Evolutionary conservation across 2,113 vertebrate genomes (phyloP), one percentile per base, ranked within the genome.

Genomic region (Emydura subglobosa): DNA sequence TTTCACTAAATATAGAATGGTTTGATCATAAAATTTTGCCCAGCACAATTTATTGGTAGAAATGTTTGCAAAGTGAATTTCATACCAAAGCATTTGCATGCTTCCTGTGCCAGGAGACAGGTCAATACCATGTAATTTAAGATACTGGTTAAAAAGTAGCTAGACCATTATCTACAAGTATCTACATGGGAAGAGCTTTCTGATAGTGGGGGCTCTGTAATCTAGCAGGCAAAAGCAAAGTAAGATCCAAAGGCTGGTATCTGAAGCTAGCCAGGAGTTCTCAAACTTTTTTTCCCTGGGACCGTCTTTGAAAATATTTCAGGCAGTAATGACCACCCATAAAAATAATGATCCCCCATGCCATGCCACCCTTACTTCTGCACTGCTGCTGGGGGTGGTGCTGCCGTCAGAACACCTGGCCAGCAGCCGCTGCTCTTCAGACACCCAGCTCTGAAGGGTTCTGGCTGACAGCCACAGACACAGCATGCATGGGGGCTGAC

Each of bases 51-150:
- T 68, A 68, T 16, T n/a, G 31, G 25, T 47, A 94, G 5, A 39
- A 51, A 21, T 31, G 29, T 11, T 12, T 14, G 3, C 2, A 29
- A 2, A 61, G 25, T 49, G 6, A n/a, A 7, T 47, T 7, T 16
- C 5, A 47, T 17, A 53, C 42, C 49, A 4, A 68, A 91, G 22
- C 3, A 2, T 53, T 87, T 89, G 9, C 25, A 24, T 42, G 27
- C 29, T 65, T 50, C 4, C 27, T 39, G 6, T 79, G 31, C n/a
- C 57, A 59, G 72, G 68, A 57, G 79, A 49, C 24, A 42, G 42
- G 16, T 22, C 2, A 7, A 29, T 47, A 47, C 72, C 6, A 7
- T 22, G 6, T 1, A 1, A 21, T 54, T 31, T 51, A 5, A 42
- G 54, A 42, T 1, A 24, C 2, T 44, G 19, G 31, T 39, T 29